phyloP scores from a whole-genome alignment of 2,113 vertebrate genomes.

The Labeo catla region DNA sequence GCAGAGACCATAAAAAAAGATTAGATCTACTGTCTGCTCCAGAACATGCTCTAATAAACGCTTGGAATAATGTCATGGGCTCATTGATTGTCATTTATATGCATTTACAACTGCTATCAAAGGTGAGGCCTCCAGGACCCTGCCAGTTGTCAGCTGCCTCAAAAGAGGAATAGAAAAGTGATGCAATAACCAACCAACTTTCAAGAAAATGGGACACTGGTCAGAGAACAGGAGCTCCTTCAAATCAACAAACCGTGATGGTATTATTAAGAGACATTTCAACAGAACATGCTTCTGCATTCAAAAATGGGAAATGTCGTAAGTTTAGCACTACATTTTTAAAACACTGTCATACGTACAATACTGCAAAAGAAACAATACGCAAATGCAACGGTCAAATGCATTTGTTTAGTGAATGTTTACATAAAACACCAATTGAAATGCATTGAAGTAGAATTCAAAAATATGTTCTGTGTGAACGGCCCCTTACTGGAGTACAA shows the following conservation, averaged over 20 bases:
- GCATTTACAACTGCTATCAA: constrained; percentile 14
- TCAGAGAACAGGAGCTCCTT: neutral
- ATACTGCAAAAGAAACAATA: too few species aligned
- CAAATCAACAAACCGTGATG: neutral
- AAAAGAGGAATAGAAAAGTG: constrained; percentile 16
- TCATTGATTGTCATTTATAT: neutral
- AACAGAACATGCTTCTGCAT: neutral
- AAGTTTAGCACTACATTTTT: too few species aligned
- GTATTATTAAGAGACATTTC: neutral
- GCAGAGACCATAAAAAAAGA: neutral
- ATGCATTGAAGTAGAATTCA: neutral
- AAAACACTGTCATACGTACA: too few species aligned
- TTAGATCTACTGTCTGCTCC: neutral
- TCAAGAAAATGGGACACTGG: neutral
- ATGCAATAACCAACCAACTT: constrained; percentile 29
- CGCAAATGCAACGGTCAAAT: neutral
- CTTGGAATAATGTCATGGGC: neutral
- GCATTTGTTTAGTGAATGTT: neutral
- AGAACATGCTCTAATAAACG: neutral
- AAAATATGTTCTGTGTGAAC: neutral
- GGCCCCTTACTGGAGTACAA: neutral
- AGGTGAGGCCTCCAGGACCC: neutral
- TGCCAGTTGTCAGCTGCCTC: neutral
- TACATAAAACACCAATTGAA: neutral
- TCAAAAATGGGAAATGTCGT: neutral